These are phyloP conservation scores for Bugulina stolonifera DNA, from an alignment of 2,888 invertebrate species.

Conservation along the genomic window DNA sequence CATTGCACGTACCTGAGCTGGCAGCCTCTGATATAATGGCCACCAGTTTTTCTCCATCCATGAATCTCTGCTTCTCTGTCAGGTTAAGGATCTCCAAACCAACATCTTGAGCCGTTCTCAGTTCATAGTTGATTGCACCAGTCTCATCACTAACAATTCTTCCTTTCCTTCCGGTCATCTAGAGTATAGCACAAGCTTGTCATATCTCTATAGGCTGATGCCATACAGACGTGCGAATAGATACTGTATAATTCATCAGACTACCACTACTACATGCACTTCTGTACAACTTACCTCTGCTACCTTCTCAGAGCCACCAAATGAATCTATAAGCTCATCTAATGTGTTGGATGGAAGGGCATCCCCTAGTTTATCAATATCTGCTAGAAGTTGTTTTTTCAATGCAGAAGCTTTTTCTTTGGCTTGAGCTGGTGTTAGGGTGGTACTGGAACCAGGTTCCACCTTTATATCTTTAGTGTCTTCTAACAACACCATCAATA, in stretches of 20 bases:
- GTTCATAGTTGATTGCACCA: conserved; percentile 80
- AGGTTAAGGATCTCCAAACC: conserved; percentile 94
- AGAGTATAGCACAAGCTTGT: too few species aligned
- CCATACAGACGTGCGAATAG: too few species aligned
- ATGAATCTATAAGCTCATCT: conserved; percentile 94
- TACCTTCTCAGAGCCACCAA: conserved; percentile 94
- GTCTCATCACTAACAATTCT: conserved; percentile 73
- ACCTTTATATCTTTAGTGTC: neutral
- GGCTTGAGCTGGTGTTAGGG: neutral
- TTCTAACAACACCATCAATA: neutral
- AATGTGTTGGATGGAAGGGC: conserved; percentile 90
- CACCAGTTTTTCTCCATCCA: conserved; percentile 94
- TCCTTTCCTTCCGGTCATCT: conserved; percentile 95
- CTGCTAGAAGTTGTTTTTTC: conserved; percentile 81
- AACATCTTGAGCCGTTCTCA: conserved; percentile 86
- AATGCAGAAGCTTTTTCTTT: conserved; percentile 58
- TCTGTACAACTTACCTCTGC: conserved; percentile 66
- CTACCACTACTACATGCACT: too few species aligned
- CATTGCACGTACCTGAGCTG: conserved; percentile 70
- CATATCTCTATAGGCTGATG: too few species aligned
- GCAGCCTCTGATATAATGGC: conserved; percentile 99
- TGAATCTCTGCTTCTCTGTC: conserved; percentile 76
- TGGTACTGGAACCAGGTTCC: neutral
- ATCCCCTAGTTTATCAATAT: conserved; percentile 79
- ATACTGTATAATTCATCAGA: too few species aligned